Evolutionary conservation across 1,140 invertebrate species (phyloP).

Genomic region (Aradophagus sp.): DNA sequence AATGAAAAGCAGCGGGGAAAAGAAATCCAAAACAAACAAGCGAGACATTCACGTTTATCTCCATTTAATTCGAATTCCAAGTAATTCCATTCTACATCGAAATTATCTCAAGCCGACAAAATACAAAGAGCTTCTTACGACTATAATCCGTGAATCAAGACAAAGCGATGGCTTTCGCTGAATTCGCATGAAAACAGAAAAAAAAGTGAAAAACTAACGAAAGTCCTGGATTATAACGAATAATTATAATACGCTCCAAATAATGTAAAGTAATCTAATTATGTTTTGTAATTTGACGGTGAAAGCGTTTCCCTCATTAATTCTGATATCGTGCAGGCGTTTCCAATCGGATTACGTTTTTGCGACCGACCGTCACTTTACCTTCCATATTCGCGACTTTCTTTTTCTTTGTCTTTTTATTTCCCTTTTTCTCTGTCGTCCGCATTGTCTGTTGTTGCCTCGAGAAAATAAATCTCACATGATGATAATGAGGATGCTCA

Average conservation of each 20-base stretch:
- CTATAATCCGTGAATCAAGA: conserved; percentile 5
- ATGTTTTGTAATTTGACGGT: conserved; percentile 14
- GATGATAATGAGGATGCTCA: too few species aligned
- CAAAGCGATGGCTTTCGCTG: conserved; percentile 1
- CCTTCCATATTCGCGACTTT: conserved; percentile 3
- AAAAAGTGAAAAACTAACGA: conserved; percentile 15
- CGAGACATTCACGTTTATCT: not conserved
- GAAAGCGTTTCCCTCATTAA: conserved; percentile 28
- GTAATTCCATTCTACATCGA: conserved; percentile 1
- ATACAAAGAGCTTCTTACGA: conserved; percentile 1
- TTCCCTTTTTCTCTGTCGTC: too few species aligned
- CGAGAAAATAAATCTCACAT: too few species aligned
- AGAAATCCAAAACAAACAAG: too few species aligned
- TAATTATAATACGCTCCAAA: conserved; percentile 2
- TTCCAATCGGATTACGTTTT: conserved; percentile 4
- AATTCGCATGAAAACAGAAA: conserved; percentile 7
- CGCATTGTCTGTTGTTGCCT: too few species aligned
- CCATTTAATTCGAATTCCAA: conserved; percentile 3
- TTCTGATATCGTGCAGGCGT: conserved; percentile 1
- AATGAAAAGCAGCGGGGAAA: too few species aligned
- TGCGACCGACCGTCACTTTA: conserved; percentile 3
- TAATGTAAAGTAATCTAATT: conserved; percentile 15
- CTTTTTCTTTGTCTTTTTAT: conserved; percentile 11
- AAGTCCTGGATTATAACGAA: conserved; percentile 9
- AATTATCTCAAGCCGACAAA: conserved; percentile 13